phyloP scores from a whole-genome alignment of 1,140 invertebrate species.

The Colletes gigas region DNA sequence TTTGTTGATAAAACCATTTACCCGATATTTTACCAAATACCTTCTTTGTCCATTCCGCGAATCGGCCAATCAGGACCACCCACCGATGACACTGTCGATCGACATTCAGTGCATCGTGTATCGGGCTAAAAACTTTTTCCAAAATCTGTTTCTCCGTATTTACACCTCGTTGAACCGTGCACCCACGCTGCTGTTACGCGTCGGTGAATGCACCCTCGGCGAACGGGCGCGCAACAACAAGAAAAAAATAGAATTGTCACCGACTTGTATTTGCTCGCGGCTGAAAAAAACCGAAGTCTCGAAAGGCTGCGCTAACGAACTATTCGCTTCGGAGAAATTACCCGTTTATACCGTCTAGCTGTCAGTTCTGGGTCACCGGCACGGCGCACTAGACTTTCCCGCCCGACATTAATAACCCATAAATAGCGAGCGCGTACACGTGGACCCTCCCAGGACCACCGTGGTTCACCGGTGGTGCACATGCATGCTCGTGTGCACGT shows the following conservation, averaged over 20 bases:
- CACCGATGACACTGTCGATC: neutral
- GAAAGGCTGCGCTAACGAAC: constrained; percentile 10
- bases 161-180: too few species aligned
- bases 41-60: too few species aligned
- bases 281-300: neutral
- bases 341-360: constrained; percentile 40
- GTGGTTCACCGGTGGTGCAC: neutral
- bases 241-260: constrained; percentile 19
- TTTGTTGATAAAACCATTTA: too few species aligned
- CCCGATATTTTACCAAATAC: too few species aligned
- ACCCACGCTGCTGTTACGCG: neutral
- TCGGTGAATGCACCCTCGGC: neutral
- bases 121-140: too few species aligned
- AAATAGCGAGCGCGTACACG: constrained; percentile 45
- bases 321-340: constrained; percentile 56
- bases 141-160: too few species aligned
- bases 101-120: too few species aligned
- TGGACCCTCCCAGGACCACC: constrained; percentile 9
- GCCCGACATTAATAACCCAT: constrained; percentile 66
- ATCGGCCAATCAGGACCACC: neutral
- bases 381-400: constrained; percentile 46
- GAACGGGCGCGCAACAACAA: too few species aligned
- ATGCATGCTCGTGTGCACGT: constrained; percentile 20
- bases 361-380: constrained; percentile 55
- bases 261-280: neutral